Evolutionary conservation across 1,140 invertebrate species (phyloP).

Genomic region (Drosophila lowei): DNA sequence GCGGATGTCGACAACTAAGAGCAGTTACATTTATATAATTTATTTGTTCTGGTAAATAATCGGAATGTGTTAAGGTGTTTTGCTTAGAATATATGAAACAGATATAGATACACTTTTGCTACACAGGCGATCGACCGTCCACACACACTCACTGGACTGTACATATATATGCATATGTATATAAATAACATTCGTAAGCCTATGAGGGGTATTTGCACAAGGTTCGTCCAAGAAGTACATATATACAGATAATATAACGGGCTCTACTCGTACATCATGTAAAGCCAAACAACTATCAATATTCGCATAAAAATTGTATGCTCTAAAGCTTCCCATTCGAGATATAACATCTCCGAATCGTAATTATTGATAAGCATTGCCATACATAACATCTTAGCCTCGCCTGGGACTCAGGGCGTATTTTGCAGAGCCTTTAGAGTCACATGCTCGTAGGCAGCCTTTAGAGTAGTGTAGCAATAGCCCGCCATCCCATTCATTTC

Average conservation of each 20-base stretch:
- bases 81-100: slow-evolving; percentile 46
- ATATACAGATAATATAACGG: slow-evolving; percentile 29
- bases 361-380: too few species aligned
- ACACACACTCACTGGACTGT: too few species aligned
- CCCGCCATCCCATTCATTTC: slow-evolving; percentile 82
- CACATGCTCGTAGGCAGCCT: slow-evolving; percentile 72
- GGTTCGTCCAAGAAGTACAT: slow-evolving; percentile 7
- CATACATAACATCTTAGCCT: neutral
- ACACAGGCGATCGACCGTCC: neutral
- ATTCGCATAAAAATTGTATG: slow-evolving; percentile 15
- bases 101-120: slow-evolving; percentile 36
- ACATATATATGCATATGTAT: slow-evolving; percentile 13
- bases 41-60: slow-evolving; percentile 46
- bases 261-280: slow-evolving; percentile 15
- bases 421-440: slow-evolving; percentile 54
- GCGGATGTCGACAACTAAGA: neutral
- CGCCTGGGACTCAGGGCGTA: slow-evolving; percentile 26
- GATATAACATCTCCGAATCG: too few species aligned
- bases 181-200: slow-evolving; percentile 13
- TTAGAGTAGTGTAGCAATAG: slow-evolving; percentile 81
- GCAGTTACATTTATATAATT: slow-evolving; percentile 11
- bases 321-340: slow-evolving; percentile 2
- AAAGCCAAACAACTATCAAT: slow-evolving; percentile 1
- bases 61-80: slow-evolving; percentile 36
- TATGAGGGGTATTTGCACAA: slow-evolving; percentile 23